These are phyloP conservation scores for Dendrocincla tyrannina DNA, from an alignment of 2,797 vertebrate species.

Conservation along the genomic window DNA sequence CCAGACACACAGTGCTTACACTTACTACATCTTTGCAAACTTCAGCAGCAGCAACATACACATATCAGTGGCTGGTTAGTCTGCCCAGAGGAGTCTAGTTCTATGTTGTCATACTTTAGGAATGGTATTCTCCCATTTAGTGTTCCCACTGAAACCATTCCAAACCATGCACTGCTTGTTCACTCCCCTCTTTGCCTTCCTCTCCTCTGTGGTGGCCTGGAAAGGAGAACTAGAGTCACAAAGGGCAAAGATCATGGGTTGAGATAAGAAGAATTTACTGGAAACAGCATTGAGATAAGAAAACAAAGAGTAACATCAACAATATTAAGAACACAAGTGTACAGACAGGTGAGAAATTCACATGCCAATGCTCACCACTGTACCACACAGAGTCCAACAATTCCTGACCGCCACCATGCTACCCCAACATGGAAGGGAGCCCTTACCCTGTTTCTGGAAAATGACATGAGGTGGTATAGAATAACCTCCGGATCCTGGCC, in stretches of 20 bases:
- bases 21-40: background rate
- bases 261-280: background rate
- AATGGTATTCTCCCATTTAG: background rate
- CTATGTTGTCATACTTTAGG: background rate
- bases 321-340: background rate
- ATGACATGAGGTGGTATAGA: background rate
- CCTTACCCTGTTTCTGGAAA: background rate
- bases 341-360: background rate
- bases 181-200: background rate
- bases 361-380: too few relatives aligned
- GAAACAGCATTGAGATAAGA: background rate
- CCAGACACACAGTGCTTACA: background rate
- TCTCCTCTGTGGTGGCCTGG: fast-evolving
- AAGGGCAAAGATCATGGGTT: background rate
- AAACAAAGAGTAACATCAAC: fast-evolving
- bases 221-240: background rate
- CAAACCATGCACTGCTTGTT: fast-evolving
- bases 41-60: background rate
- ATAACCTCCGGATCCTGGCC: background rate
- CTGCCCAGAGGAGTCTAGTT: background rate
- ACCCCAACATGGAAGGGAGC: background rate
- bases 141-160: background rate
- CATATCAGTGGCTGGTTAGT: background rate
- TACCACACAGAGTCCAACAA: background rate
- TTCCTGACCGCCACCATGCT: background rate